Percentiles rank a stretch among this genome's conserved stretches.
Evolutionary conservation across 2,113 vertebrate genomes (phyloP).

Genomic region (Dipodomys stephensi): DNA sequence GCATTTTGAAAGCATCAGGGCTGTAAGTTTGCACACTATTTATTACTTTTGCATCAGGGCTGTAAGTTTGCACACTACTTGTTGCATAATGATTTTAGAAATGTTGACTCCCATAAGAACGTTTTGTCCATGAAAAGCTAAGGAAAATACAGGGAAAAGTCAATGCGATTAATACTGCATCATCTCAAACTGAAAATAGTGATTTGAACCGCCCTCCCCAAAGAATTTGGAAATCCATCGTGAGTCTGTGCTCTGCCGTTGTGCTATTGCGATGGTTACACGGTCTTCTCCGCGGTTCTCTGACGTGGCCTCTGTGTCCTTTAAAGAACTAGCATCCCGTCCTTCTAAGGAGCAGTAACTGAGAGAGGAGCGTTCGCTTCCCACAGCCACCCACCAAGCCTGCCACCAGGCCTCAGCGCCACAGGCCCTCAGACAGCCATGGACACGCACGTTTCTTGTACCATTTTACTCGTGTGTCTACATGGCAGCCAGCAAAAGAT

Average conservation of each 20-base stretch:
- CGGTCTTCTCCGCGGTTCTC: background rate
- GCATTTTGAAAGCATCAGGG: conserved; percentile 97
- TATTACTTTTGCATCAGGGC: conserved; percentile 41
- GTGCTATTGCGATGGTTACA: conserved; percentile 4
- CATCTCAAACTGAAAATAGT: conserved; percentile 21
- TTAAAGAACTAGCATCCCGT: background rate
- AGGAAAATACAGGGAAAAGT: background rate
- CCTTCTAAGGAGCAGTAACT: no score
- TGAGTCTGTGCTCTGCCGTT: background rate
- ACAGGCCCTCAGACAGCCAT: background rate
- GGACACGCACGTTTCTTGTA: background rate
- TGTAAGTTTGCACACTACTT: conserved; percentile 80
- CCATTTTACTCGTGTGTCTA: background rate
- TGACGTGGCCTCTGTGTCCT: background rate
- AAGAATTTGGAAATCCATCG: background rate
- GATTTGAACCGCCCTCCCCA: background rate
- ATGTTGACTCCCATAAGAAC: background rate
- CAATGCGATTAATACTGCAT: background rate
- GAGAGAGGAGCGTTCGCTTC: no score
- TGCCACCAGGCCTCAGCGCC: background rate
- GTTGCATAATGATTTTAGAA: conserved; percentile 9
- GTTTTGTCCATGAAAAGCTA: conserved; percentile 17
- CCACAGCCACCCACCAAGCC: background rate
- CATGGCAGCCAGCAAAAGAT: background rate
- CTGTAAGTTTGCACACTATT: conserved; percentile 89